Conservation (phyloP, 2,113 vertebrate genomes). For the Xiphophorus maculatus region DNA sequence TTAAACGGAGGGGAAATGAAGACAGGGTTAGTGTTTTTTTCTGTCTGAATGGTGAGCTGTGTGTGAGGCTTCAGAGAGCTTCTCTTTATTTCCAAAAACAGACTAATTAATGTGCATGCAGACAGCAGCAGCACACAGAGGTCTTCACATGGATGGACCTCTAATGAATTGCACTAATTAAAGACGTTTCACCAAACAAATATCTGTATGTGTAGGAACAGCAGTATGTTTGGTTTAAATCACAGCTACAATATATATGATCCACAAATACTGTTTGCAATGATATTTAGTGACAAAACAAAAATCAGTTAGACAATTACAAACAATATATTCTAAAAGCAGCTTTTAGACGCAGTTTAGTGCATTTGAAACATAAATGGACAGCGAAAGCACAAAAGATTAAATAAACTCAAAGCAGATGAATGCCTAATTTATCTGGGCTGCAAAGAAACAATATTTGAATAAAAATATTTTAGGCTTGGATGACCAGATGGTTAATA, state of each 20-base stretch:
- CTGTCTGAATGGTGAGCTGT: constrained; percentile 58
- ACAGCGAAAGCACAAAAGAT: neutral
- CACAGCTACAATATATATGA: neutral
- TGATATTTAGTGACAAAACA: neutral
- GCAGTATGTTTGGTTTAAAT: neutral
- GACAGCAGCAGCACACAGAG: constrained; percentile 9
- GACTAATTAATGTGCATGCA: constrained; percentile 51
- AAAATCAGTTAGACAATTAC: neutral
- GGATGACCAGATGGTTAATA: too few relatives aligned
- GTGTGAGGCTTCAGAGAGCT: constrained; percentile 59
- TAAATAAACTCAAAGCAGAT: too few relatives aligned
- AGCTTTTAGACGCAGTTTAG: too few relatives aligned
- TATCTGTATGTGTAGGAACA: neutral
- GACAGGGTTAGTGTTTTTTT: constrained; percentile 13
- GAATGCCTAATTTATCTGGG: too few relatives aligned
- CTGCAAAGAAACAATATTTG: too few relatives aligned
- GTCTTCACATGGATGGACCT: constrained; percentile 6
- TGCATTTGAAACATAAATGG: neutral
- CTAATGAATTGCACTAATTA: neutral
- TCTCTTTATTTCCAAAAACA: constrained; percentile 36
- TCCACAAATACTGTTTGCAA: neutral
- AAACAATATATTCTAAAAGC: neutral
- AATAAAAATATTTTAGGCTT: neutral
- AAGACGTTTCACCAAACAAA: neutral
- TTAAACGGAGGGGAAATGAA: constrained; percentile 13